These are phyloP conservation scores for Cyrtonyx montezumae DNA, from an alignment of 2,113 vertebrate genomes.

Conservation along the genomic window DNA sequence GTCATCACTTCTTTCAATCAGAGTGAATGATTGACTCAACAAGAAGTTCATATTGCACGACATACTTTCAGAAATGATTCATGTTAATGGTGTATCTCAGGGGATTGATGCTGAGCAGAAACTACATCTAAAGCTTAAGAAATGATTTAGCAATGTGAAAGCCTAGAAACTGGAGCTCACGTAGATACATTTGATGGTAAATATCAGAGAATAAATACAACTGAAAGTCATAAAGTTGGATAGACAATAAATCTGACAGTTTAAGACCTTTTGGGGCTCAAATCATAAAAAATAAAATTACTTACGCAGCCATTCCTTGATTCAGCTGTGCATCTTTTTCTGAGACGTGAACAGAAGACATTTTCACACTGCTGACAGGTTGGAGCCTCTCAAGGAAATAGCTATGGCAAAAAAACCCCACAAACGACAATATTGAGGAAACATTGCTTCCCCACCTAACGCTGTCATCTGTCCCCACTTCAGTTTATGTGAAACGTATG, in stretches of 20 bases:
- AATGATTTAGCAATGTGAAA: constrained; percentile 82
- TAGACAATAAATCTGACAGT: constrained; percentile 84
- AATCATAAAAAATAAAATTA: constrained; percentile 80
- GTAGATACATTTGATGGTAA: constrained; percentile 75
- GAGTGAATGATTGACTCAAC: constrained; percentile 79
- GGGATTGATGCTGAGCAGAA: constrained; percentile 83
- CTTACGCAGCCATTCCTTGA: constrained; percentile 75
- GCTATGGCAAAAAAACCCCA: constrained; percentile 25
- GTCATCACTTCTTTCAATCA: constrained; percentile 79
- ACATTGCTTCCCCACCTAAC: not conserved
- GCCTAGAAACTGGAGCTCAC: constrained; percentile 64
- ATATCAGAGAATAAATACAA: constrained; percentile 82
- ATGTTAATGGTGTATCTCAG: constrained; percentile 80
- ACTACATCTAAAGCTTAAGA: constrained; percentile 81
- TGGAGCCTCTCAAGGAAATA: constrained; percentile 46
- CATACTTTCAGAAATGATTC: constrained; percentile 82
- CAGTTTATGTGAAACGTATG: not conserved
- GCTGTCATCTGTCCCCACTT: constrained; percentile 1
- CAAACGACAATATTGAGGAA: constrained; percentile 54
- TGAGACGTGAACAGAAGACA: constrained; percentile 54
- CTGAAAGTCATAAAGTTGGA: constrained; percentile 80
- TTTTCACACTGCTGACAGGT: constrained; percentile 69
- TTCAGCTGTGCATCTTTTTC: constrained; percentile 66
- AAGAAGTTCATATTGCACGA: constrained; percentile 75
- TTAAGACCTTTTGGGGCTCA: constrained; percentile 79